Base-by-base conservation (phyloP, 30 jellyfish, hydroid and myxozoan species). In the Hydra vulgaris region DNA sequence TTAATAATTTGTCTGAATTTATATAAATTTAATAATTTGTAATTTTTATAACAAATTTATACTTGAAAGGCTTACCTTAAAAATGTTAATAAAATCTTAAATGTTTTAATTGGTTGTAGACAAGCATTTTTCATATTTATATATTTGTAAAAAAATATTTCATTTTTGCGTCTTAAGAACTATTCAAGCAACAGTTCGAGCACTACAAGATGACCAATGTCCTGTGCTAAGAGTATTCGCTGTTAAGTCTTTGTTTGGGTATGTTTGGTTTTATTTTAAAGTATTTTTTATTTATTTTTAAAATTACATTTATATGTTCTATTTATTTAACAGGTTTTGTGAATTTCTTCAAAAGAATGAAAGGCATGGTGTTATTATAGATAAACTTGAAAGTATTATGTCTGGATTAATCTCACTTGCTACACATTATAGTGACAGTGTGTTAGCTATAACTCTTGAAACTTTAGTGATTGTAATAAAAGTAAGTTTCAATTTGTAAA, bases 241-340 rank as follows among this genome's bases (percentile, higher is more conserved):
- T 53, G 88, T 90, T 18, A 86, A 86, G 75, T 84, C 97, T 3
- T 75, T 90, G 55, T 90, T 55, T 74, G 89, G 97, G 97, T 90
- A 83, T 21, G 94, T 56, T 0, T 17, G 7, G 7, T 15, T 26
- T 23, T 7, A 16, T 12, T 71, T 22, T 25, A 25, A 25, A 70
- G 69, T 19, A 22, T 73, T 4, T 22, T 5, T 21, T 69, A 24
- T 69, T 40, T 5, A 40, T 40, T 40, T 5, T 40, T 3, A 3
- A 12, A 5, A 40, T 3, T 40, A 40, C 12, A 40, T 40, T 40
- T 40, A 40, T 40, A 40, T 40, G 8, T 40, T 40, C 12, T 40
- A 3, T 40, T 40, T 40, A 3, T 40, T 40, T 12, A 40, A 40
- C 5, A 40, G 98, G 12, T 86, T 91, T 56, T 86, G 95, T 71